phyloP scores from a whole-genome alignment of 2,113 vertebrate species.

The Ochotona princeps region DNA sequence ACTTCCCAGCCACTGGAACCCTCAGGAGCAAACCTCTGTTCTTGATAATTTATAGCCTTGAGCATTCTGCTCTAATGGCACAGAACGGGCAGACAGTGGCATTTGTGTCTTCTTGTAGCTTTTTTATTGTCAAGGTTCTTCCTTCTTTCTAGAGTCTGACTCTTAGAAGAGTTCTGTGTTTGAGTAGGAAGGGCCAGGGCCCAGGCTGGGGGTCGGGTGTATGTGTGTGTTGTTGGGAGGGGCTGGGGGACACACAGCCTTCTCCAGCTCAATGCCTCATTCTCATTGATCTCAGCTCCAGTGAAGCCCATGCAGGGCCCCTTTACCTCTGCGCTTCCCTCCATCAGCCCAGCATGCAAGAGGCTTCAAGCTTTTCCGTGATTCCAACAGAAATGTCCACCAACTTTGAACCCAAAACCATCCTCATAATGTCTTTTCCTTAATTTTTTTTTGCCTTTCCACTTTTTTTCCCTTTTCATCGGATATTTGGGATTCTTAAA shows the following conservation, averaged over 20 bases:
- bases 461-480: neutral
- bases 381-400: neutral
- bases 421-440: slow-evolving; percentile 36
- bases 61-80: neutral
- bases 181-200: neutral
- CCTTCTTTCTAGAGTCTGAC: neutral
- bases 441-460: neutral
- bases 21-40: neutral
- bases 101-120: neutral
- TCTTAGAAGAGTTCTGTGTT: neutral
- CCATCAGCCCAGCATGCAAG: neutral
- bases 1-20: neutral
- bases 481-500: neutral
- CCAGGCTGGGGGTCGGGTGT: too few relatives aligned
- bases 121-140: neutral
- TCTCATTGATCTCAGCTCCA: neutral
- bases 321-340: neutral
- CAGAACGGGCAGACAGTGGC: neutral
- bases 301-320: neutral
- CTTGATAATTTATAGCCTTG: neutral
- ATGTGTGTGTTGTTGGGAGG: too few relatives aligned
- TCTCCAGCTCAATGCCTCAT: neutral
- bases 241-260: neutral
- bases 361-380: neutral
- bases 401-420: neutral